A percentile compares a stretch with the other conserved stretches of the same genome.
phyloP scores from a whole-genome alignment of 2,888 invertebrate species.

The Apotomis capreana region DNA sequence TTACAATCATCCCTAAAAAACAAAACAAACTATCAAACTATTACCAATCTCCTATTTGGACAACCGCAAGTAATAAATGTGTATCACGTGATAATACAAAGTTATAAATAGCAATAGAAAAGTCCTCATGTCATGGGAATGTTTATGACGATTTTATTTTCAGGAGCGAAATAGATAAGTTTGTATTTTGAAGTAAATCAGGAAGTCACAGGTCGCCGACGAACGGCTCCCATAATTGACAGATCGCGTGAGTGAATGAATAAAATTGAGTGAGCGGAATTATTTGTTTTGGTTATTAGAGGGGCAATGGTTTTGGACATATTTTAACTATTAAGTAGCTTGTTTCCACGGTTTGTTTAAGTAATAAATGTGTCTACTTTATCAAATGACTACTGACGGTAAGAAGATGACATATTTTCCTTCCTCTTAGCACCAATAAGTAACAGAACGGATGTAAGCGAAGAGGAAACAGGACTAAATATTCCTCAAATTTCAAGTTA shows the following conservation, averaged over 20 bases:
- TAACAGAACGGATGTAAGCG: too few species aligned
- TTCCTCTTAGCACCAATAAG: too few species aligned
- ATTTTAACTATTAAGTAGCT: conserved; percentile 22
- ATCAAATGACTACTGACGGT: too few species aligned
- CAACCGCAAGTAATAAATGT: conserved; percentile 2
- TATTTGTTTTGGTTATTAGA: conserved; percentile 54
- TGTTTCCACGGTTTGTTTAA: background rate
- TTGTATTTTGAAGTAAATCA: conserved; percentile 27
- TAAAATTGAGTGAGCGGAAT: conserved; percentile 52
- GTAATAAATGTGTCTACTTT: background rate
- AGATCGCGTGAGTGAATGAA: conserved; percentile 55
- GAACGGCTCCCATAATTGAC: conserved; percentile 42
- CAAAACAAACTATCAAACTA: conserved; percentile 2
- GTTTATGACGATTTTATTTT: background rate
- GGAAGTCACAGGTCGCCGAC: conserved; percentile 35
- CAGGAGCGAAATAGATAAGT: conserved; percentile 9
- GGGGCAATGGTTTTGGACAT: conserved; percentile 39
- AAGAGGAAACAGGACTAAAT: too few species aligned
- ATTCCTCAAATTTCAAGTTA: too few species aligned
- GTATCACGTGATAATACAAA: conserved; percentile 23
- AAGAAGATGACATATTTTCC: too few species aligned
- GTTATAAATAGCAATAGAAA: conserved; percentile 6
- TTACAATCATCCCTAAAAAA: conserved; percentile 4
- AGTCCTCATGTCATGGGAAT: background rate
- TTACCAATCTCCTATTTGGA: conserved; percentile 1